These are phyloP conservation scores for Catocala sponsa DNA, from an alignment of 2,888 invertebrate genomes.

Conservation along the genomic window DNA sequence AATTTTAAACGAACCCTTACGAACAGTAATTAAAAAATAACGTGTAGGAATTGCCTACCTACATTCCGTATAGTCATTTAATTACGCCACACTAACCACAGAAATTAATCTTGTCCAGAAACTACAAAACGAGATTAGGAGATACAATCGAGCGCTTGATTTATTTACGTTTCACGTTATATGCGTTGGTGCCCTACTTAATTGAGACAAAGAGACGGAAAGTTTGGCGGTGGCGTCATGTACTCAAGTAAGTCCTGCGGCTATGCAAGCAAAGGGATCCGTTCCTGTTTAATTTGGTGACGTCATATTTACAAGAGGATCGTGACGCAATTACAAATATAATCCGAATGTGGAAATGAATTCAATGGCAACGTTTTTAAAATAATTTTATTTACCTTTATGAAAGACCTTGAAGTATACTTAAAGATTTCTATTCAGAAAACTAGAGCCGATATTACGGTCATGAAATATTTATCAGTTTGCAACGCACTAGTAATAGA, in stretches of 20 bases:
- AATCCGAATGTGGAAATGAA: not conserved
- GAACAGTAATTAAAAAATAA: no score
- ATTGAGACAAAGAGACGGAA: conserved; percentile 22
- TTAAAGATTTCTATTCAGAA: no score
- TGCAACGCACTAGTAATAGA: no score
- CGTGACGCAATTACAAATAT: conserved; percentile 1
- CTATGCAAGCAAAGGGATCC: conserved; percentile 29
- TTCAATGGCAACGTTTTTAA: no score
- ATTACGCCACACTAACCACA: not conserved
- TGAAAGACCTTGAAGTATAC: no score
- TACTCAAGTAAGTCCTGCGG: conserved; percentile 20
- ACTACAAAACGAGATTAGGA: not conserved
- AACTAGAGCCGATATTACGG: no score
- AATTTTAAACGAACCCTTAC: no score
- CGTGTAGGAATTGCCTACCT: no score
- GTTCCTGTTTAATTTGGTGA: conserved; percentile 28
- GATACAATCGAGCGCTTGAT: conserved; percentile 6
- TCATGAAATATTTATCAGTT: no score
- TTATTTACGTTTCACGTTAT: conserved; percentile 11
- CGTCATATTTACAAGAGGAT: conserved; percentile 18
- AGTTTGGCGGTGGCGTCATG: conserved; percentile 30
- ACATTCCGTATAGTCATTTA: no score
- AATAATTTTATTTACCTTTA: no score
- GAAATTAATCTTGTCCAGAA: conserved; percentile 1
- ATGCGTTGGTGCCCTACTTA: conserved; percentile 36